phyloP scores from a whole-genome alignment of 2,888 invertebrate genomes.

The Syrista parreyssii region DNA sequence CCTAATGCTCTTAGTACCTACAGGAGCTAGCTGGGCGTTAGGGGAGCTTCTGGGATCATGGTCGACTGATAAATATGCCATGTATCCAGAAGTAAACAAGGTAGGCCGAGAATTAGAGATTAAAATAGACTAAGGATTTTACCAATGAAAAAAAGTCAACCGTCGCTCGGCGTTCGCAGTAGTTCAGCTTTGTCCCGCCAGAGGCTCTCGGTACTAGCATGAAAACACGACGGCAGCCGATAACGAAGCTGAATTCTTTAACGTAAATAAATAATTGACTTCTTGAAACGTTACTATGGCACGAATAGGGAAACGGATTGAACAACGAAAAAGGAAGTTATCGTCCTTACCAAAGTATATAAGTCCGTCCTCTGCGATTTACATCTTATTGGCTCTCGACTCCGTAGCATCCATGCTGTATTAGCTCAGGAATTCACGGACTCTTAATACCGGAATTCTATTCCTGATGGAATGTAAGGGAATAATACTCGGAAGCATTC shows the following conservation, averaged over 20 bases:
- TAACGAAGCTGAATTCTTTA: background rate
- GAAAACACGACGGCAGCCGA: background rate
- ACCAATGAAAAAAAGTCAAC: background rate
- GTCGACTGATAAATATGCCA: background rate
- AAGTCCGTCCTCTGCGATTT: conserved; percentile 26
- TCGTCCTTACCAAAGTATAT: background rate
- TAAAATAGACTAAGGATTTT: background rate
- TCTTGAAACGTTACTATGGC: background rate
- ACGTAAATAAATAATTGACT: background rate
- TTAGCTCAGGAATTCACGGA: conserved; percentile 22
- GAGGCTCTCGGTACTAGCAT: background rate
- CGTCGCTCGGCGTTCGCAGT: background rate
- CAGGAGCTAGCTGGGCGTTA: background rate
- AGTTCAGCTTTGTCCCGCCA: background rate
- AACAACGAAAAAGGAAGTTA: background rate
- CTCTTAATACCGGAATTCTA: conserved; percentile 20
- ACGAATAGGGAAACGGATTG: background rate
- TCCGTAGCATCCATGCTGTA: conserved; percentile 16
- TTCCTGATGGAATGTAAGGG: background rate
- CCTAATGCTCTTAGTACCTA: background rate
- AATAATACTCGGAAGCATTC: background rate
- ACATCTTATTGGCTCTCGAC: conserved; percentile 36
- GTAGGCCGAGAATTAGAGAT: background rate
- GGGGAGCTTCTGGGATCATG: background rate
- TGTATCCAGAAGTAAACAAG: background rate